A percentile compares a stretch with the other conserved stretches of the same genome.
phyloP scores from a whole-genome alignment of 2,113 vertebrate genomes.

The Coryphaenoides rupestris region DNA sequence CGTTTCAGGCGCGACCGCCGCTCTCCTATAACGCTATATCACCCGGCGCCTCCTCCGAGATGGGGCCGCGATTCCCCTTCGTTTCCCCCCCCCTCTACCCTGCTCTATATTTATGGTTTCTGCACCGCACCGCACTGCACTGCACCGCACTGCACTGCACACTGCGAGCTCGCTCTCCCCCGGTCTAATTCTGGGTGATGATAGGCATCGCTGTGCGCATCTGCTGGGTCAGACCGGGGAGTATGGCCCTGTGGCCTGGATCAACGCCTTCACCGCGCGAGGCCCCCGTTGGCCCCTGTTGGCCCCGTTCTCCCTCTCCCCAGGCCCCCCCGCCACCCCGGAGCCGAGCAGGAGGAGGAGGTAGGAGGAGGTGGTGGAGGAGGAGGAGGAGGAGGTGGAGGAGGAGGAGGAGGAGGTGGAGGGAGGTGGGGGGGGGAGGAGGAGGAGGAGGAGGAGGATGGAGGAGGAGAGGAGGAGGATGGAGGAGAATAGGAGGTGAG shows the following conservation, averaged over 20 bases:
- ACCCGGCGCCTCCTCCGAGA: slow-evolving; percentile 26
- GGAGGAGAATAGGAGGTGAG: too few species aligned
- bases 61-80: slow-evolving; percentile 25
- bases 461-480: too few species aligned
- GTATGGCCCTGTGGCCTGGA: slow-evolving; percentile 41
- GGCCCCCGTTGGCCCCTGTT: too few species aligned
- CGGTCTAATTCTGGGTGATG: slow-evolving; percentile 20
- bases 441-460: too few species aligned
- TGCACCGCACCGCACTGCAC: background rate
- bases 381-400: too few species aligned
- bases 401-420: too few species aligned
- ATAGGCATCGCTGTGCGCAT: slow-evolving; percentile 30
- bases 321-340: background rate
- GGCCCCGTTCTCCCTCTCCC: slow-evolving; percentile 38
- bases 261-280: slow-evolving; percentile 25
- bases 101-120: slow-evolving; percentile 15
- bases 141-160: background rate
- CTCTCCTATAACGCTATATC: slow-evolving; percentile 30
- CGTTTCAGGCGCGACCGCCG: slow-evolving; percentile 29
- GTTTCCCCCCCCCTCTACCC: too few species aligned
- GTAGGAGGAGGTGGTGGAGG: too few species aligned
- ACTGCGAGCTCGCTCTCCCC: slow-evolving; percentile 29
- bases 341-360: too few species aligned
- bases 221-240: slow-evolving; percentile 34
- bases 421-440: too few species aligned